Evolutionary conservation across 2,888 invertebrate species (phyloP), one percentile per base, ranked within the genome.

Genomic region (Cetonia aurata): DNA sequence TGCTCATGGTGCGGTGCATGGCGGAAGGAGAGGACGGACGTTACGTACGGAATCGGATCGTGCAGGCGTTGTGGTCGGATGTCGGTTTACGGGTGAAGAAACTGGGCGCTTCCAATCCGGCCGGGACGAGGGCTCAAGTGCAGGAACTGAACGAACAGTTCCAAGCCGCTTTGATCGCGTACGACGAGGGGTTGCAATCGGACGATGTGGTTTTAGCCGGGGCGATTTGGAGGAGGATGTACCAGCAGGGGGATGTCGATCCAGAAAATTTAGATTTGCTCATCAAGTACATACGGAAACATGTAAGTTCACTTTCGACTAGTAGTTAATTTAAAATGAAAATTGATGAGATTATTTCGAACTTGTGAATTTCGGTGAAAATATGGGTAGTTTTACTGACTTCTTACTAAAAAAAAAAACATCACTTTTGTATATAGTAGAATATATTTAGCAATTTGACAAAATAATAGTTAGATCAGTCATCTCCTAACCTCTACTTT

Each of bases 51-150:
- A 93, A 95, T 83, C 86, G 87, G 78, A 86, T 96, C 48, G 88
- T 96, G 1, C 91, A 92, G 82, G 92, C 93, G 1, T 87, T 96
- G 86, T 97, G 96, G 96, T 85, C 89, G 12, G 96, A 96, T 87
- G 90, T 93, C 19, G 89, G 89, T 57, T 87, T 87, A 55, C 89
- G 95, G 81, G 87, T 91, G 12, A 93, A 92, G 80, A 88, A 92
- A 80, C 85, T 96, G 71, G 92, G 91, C 78, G 91, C 91, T 81
- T 78, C 78, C 76, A 89, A 89, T 83, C 85, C 89, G 55, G 85
- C 89, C 0, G 86, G 88, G 74, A 88, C 91, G 25, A 87, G 87
- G 70, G 86, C 87, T 69, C 92, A 93, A 83, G 86, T 94, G 0
- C 77, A 86, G 41, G 88, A 89, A 67, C 82, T 96, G 19, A 91